A percentile compares a stretch with the other conserved stretches of the same genome.
Conservation (phyloP, 2,797 vertebrate species). For the Catharus ustulatus region DNA sequence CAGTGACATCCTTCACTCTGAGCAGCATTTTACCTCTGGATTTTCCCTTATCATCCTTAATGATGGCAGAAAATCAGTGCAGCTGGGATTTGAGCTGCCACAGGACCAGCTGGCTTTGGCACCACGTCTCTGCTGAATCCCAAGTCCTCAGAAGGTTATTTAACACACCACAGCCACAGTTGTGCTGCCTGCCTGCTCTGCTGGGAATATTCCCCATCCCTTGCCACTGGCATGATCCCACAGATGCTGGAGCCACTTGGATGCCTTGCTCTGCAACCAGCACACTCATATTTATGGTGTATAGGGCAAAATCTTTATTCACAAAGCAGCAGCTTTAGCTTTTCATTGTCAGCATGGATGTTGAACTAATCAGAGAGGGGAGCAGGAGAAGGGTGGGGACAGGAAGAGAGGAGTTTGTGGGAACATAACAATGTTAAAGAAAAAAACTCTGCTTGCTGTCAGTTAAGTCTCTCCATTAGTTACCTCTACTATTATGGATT, state of each 20-base stretch:
- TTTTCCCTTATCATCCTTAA: not conserved
- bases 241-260: not conserved
- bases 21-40: not conserved
- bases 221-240: not conserved
- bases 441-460: slow-evolving; percentile 63
- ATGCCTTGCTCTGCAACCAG: not conserved
- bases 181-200: rapidly evolving
- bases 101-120: not conserved
- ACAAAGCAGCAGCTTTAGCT: not conserved
- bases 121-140: rapidly evolving
- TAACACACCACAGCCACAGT: not conserved
- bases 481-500: slow-evolving; percentile 81
- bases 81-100: not conserved
- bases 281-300: slow-evolving; percentile 7
- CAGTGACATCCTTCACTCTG: not conserved
- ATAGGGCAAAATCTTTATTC: slow-evolving; percentile 25
- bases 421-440: slow-evolving; percentile 42
- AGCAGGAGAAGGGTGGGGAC: slow-evolving; percentile 27
- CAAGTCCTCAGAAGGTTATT: not conserved
- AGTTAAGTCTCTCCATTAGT: slow-evolving; percentile 75
- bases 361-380: slow-evolving; percentile 46
- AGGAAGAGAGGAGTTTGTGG: slow-evolving; percentile 58
- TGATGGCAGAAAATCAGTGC: not conserved
- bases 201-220: not conserved
- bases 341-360: not conserved